These are phyloP conservation scores for Pollachius pollachius DNA, from an alignment of 2,113 vertebrate species.

Conservation along the genomic window DNA sequence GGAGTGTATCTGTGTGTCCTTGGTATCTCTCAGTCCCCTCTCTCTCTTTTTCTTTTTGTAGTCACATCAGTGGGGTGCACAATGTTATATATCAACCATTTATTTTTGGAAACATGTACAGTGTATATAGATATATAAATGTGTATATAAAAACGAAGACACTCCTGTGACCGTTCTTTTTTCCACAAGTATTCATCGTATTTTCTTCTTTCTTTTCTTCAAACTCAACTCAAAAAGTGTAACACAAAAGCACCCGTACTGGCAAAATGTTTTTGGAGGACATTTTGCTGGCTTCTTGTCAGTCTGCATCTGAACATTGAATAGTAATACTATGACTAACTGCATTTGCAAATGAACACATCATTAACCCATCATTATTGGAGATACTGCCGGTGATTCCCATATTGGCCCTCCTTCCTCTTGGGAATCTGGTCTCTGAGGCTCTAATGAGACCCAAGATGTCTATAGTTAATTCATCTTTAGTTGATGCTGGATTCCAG, in stretches of 20 bases:
- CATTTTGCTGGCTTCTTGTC: too few relatives aligned
- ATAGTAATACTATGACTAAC: slow-evolving; percentile 11
- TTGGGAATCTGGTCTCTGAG: neutral
- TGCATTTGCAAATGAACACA: slow-evolving; percentile 5
- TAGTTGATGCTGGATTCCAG: too few relatives aligned
- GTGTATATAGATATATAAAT: slow-evolving; percentile 78
- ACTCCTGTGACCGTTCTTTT: slow-evolving; percentile 20
- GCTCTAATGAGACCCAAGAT: neutral
- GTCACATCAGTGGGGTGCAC: slow-evolving; percentile 68
- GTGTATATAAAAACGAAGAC: slow-evolving; percentile 72
- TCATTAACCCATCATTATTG: slow-evolving; percentile 3
- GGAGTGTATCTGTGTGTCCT: slow-evolving; percentile 62
- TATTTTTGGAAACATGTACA: slow-evolving; percentile 77
- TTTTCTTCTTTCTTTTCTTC: neutral
- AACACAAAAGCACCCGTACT: slow-evolving; percentile 3
- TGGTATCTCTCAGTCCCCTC: slow-evolving; percentile 50
- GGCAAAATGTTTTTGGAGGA: too few relatives aligned
- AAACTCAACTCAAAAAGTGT: neutral
- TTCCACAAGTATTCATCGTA: neutral
- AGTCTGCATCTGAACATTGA: neutral
- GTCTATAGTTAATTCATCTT: neutral
- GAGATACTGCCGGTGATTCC: slow-evolving; percentile 11
- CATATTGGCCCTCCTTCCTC: slow-evolving; percentile 3
- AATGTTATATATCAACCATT: slow-evolving; percentile 70
- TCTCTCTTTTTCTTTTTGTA: slow-evolving; percentile 57